phyloP scores from a whole-genome alignment of 2,797 vertebrate genomes.

The Enoplosus armatus region DNA sequence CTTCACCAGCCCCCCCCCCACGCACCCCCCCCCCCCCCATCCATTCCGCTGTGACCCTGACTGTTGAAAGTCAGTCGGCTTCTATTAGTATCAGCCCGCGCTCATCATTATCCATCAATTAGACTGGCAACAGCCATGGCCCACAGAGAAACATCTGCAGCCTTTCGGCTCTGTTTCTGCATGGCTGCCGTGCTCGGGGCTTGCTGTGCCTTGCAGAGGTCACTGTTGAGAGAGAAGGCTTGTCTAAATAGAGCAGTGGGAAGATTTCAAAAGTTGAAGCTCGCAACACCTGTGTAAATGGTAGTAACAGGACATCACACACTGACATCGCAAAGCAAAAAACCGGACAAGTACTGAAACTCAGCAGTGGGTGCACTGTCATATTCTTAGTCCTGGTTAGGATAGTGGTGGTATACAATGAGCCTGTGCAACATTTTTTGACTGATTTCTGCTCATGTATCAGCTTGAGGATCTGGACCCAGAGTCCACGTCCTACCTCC shows the following conservation, averaged over 20 bases:
- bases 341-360: neutral
- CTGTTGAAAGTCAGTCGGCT: conserved; percentile 76
- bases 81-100: conserved; percentile 78
- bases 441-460: neutral
- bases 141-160: conserved; percentile 82
- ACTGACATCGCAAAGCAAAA: neutral
- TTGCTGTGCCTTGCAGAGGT: conserved; percentile 50
- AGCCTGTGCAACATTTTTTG: too few species aligned
- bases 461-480: conserved; percentile 46
- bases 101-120: conserved; percentile 83
- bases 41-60: conserved; percentile 63
- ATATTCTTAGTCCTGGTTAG: neutral
- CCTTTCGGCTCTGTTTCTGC: conserved; percentile 70
- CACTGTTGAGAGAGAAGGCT: conserved; percentile 5
- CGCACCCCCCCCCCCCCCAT: too few species aligned
- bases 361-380: neutral
- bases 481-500: conserved; percentile 97
- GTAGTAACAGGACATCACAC: neutral
- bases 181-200: conserved; percentile 57
- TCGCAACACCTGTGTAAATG: conserved; percentile 28
- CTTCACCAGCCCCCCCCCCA: conserved; percentile 27
- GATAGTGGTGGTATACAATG: neutral
- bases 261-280: conserved; percentile 29
- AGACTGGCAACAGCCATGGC: conserved; percentile 72
- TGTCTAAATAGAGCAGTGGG: conserved; percentile 33